Conservation (phyloP, 2,113 vertebrate genomes). For the Uria aalge region DNA sequence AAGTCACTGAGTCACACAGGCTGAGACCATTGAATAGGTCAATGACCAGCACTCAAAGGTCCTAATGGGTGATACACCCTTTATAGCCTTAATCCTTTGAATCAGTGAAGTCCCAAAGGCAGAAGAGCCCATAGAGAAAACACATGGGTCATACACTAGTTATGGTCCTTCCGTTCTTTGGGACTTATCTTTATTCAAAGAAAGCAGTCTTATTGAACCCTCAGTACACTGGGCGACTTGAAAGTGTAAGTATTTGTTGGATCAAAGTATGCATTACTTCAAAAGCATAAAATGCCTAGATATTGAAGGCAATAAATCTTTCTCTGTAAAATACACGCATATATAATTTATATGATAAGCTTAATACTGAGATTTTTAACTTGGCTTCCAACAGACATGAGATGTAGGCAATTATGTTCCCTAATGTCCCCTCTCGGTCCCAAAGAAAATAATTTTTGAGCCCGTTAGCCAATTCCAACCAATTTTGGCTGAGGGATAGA, state of each 20-base stretch:
- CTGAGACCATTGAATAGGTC: neutral
- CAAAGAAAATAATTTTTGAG: conserved; percentile 54
- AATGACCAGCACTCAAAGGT: neutral
- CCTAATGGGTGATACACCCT: neutral
- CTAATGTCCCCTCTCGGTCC: conserved; percentile 36
- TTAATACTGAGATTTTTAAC: conserved; percentile 21
- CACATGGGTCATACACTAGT: neutral
- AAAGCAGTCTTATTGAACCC: neutral
- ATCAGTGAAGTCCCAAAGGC: neutral
- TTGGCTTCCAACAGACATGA: conserved; percentile 30
- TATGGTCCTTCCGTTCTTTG: neutral
- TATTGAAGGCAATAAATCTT: conserved; percentile 62
- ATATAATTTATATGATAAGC: conserved; percentile 60
- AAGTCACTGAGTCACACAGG: neutral
- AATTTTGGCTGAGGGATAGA: neutral
- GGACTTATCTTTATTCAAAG: neutral
- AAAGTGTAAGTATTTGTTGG: conserved; percentile 44
- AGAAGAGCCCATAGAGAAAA: neutral
- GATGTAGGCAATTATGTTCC: conserved; percentile 36
- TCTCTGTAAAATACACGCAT: conserved; percentile 34
- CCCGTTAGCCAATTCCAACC: neutral
- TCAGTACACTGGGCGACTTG: neutral
- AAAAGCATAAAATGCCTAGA: conserved; percentile 51
- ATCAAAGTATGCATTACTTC: conserved; percentile 52
- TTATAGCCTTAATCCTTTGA: neutral